Base-by-base conservation (phyloP, 1,140 invertebrate species). In the Lepidurus packardi region DNA sequence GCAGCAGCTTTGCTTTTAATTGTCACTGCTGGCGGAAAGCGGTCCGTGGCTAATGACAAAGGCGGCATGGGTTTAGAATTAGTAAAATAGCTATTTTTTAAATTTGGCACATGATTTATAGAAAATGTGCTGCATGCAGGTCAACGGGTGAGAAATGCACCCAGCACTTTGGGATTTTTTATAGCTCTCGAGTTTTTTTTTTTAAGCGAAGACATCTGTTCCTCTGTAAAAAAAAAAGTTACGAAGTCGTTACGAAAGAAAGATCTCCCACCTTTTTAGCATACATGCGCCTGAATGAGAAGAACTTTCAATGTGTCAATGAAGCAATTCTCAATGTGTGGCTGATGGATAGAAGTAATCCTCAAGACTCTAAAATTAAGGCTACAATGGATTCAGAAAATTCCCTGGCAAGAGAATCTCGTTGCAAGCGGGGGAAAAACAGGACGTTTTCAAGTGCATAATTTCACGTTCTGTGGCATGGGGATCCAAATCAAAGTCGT, bases 31-130 rank as follows among this genome's bases (percentile, higher is more conserved):
- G 53, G 53, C 53, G 53, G 16, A 34, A 34, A n/a, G 53, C 53
- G 53, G 53, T 65, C 53, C 53, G 8, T 65, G 13, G 53, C 53
- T 65, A 65, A 65, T 65, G 53, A 65, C 53, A 65, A 65, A 65
- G 53, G 53, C 53, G 53, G 53, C 53, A 1, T n/a, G 21, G 53
- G 53, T 13, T 65, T 7, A 65, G 21, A 65, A 65, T 65, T 65
- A 65, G 53, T 65, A 13, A 65, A 65, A 65, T 65, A 65, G 53
- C 16, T 65, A 65, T 13, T 65, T 65, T 65, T 65, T 0, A 21
- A 65, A 65, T 65, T 65, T 65, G 53, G 16, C 53, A 65, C 16
- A 21, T 65, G 53, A 65, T 65, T 65, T 65, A 65, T 65, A 34
- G 53, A 65, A 65, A 65, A 65, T n/a, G 53, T 65, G 53, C 21